Evolutionary conservation across 2,113 vertebrate genomes (phyloP).

Genomic region (Peromyscus californicus): DNA sequence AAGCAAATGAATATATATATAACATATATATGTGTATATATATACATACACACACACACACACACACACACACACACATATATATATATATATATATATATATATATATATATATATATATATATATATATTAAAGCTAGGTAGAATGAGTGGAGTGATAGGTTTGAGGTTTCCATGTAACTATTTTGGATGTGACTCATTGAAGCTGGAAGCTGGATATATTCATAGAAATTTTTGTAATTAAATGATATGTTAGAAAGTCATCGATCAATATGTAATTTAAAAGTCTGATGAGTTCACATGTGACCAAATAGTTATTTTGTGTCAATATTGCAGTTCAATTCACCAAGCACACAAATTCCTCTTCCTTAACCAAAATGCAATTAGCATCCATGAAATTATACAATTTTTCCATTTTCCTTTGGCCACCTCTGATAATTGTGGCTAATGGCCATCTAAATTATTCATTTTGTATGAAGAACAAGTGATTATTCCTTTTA

Average conservation of each 20-base stretch:
- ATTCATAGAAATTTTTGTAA: not conserved
- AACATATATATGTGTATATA: not conserved
- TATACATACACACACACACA: too few relatives aligned
- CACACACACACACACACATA: too few relatives aligned
- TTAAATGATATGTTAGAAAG: conserved; percentile 20
- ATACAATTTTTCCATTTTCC: conserved; percentile 68
- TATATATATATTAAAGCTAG: not conserved
- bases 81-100: not conserved
- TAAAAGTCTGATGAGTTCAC: conserved; percentile 63
- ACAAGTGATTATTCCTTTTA: conserved; percentile 74
- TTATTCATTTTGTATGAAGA: conserved; percentile 77
- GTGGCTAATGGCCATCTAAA: conserved; percentile 56
- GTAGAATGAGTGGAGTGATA: not conserved
- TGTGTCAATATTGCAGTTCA: conserved; percentile 44
- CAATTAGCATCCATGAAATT: conserved; percentile 75
- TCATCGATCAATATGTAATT: conserved; percentile 59
- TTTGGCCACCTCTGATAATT: conserved; percentile 70
- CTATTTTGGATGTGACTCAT: not conserved
- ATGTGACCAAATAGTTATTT: conserved; percentile 40
- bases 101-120: not conserved
- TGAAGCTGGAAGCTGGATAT: not conserved
- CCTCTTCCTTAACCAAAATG: conserved; percentile 60
- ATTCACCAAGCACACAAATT: conserved; percentile 30
- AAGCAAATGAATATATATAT: not conserved
- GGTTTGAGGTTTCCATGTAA: not conserved